phyloP scores from a whole-genome alignment of 2,888 invertebrate species.

The Torymus tubicola region DNA sequence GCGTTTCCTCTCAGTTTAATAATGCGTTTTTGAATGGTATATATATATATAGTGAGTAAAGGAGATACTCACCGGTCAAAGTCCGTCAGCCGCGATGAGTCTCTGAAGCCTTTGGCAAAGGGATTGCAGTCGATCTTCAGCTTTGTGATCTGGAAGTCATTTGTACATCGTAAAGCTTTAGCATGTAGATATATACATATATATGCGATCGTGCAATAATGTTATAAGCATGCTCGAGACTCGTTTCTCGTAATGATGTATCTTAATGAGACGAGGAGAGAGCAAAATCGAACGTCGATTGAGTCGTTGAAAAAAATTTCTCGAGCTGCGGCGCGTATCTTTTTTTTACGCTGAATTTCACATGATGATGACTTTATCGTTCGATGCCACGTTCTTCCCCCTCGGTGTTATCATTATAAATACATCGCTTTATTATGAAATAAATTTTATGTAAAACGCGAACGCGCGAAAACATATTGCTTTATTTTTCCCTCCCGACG shows the following conservation, averaged over 20 bases:
- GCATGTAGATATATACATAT: neutral
- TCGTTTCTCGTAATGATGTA: neutral
- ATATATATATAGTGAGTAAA: neutral
- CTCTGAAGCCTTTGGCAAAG: constrained; percentile 90
- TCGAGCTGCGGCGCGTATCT: too few species aligned
- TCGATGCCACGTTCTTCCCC: too few species aligned
- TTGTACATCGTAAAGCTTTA: constrained; percentile 52
- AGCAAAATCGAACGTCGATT: neutral
- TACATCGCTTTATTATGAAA: too few species aligned
- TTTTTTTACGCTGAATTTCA: too few species aligned
- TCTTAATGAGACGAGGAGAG: constrained; percentile 8
- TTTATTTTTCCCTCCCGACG: too few species aligned
- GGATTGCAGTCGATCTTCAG: constrained; percentile 91
- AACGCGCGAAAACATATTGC: too few species aligned
- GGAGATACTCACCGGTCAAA: constrained; percentile 82
- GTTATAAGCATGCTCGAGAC: too few species aligned
- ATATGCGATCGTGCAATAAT: too few species aligned
- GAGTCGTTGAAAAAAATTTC: too few species aligned
- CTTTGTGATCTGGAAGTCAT: constrained; percentile 84
- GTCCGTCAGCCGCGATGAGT: constrained; percentile 87
- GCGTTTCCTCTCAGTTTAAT: neutral
- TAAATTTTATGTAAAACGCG: too few species aligned
- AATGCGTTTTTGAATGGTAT: neutral
- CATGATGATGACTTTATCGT: too few species aligned
- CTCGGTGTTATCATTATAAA: too few species aligned